Evolutionary conservation across 2,888 invertebrate species (phyloP).

Genomic region (Philaethria dido): DNA sequence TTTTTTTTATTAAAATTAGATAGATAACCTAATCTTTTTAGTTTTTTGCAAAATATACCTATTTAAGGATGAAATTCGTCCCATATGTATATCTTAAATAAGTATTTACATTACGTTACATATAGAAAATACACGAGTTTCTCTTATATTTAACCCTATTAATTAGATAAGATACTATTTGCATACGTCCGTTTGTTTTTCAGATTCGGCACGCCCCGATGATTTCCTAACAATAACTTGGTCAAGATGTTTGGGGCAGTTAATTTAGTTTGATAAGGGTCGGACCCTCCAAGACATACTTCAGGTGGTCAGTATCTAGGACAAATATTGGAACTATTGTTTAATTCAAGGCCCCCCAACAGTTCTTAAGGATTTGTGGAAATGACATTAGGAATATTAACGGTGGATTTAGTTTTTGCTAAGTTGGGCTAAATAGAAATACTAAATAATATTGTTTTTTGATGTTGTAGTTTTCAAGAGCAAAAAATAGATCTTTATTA

Average conservation of each 20-base stretch:
- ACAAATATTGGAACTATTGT: slow-evolving; percentile 66
- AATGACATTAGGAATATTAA: slow-evolving; percentile 9
- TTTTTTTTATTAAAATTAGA: too few relatives aligned
- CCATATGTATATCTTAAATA: background rate
- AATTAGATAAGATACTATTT: slow-evolving; percentile 52
- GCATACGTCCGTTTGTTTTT: slow-evolving; percentile 69
- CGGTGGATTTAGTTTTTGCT: background rate
- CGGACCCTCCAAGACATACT: slow-evolving; percentile 62
- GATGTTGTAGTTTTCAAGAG: too few relatives aligned
- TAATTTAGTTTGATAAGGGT: slow-evolving; percentile 83
- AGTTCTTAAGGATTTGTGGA: slow-evolving; percentile 29
- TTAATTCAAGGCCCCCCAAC: slow-evolving; percentile 34
- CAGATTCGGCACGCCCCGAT: slow-evolving; percentile 63
- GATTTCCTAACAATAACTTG: slow-evolving; percentile 72
- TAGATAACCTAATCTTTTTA: too few relatives aligned
- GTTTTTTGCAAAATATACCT: too few relatives aligned
- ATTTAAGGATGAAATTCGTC: too few relatives aligned
- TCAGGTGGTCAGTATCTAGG: slow-evolving; percentile 68
- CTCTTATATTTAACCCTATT: background rate
- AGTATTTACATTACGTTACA: background rate
- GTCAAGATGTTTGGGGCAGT: slow-evolving; percentile 80
- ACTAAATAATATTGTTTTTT: too few relatives aligned
- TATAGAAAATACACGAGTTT: background rate
- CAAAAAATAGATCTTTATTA: too few relatives aligned
- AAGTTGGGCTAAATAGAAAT: too few relatives aligned